Conservation (phyloP, 2,888 invertebrate species). For the Amiota mariae region DNA sequence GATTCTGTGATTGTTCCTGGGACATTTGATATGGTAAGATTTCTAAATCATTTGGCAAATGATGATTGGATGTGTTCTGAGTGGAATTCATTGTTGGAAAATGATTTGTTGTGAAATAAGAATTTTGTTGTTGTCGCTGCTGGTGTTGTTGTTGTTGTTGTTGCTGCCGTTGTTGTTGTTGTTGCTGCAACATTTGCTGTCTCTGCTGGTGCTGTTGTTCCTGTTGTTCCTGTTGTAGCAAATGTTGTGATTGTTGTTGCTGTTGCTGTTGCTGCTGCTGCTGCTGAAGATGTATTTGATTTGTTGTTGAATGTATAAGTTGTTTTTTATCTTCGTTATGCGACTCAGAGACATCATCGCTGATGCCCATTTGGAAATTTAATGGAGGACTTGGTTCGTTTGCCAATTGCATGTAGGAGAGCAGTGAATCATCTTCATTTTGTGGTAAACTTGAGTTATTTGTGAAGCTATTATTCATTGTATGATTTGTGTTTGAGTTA, state of each 20-base stretch:
- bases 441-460: conserved; percentile 49
- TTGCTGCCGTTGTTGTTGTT: conserved; percentile 46
- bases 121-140: conserved; percentile 48
- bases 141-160: conserved; percentile 49
- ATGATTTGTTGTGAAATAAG: conserved; percentile 56
- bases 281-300: conserved; percentile 35
- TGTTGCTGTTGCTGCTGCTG: conserved; percentile 35
- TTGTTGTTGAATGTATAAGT: conserved; percentile 40
- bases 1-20: conserved; percentile 73
- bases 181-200: conserved; percentile 38
- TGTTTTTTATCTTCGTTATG: conserved; percentile 64
- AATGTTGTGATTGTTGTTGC: conserved; percentile 17
- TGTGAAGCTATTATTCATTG: conserved; percentile 13
- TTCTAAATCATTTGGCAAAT: conserved; percentile 70
- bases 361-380: conserved; percentile 70
- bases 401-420: conserved; percentile 72
- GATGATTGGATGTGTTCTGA: conserved; percentile 50
- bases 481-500: conserved; percentile 35
- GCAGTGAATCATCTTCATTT: conserved; percentile 66
- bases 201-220: conserved; percentile 40
- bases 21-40: conserved; percentile 74
- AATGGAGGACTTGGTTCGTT: conserved; percentile 65
- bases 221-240: conserved; percentile 23
- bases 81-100: conserved; percentile 57
- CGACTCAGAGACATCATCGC: conserved; percentile 63